Percentiles rank a stretch among this genome's conserved stretches.
These are phyloP conservation scores for Anoura caudifer DNA, from an alignment of 2,113 vertebrate species.

Conservation along the genomic window DNA sequence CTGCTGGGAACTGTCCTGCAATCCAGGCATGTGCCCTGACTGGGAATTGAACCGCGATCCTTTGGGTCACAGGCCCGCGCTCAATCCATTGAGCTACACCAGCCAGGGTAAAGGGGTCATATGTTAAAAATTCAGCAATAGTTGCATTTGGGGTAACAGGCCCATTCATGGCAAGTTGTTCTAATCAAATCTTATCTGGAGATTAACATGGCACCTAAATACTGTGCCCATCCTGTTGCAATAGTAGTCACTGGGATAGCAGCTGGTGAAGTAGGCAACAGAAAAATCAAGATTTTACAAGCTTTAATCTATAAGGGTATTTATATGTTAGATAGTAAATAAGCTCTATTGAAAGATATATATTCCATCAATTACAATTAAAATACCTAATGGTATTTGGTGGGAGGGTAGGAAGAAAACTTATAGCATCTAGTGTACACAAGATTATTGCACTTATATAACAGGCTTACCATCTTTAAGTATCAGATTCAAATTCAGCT, in stretches of 20 bases:
- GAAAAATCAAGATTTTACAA: neutral
- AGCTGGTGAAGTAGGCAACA: neutral
- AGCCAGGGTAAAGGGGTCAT: neutral
- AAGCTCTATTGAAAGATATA: neutral
- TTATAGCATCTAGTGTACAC: neutral
- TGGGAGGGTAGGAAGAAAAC: neutral
- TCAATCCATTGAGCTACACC: too few relatives aligned
- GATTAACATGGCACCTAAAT: neutral
- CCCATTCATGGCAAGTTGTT: neutral
- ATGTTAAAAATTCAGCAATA: neutral
- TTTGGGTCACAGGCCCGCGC: too few relatives aligned
- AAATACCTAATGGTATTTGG: neutral
- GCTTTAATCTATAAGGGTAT: neutral
- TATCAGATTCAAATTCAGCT: neutral
- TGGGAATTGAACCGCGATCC: too few relatives aligned
- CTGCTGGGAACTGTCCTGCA: too few relatives aligned
- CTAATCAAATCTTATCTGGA: neutral
- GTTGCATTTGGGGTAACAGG: neutral
- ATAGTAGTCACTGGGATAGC: too few relatives aligned
- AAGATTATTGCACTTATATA: neutral
- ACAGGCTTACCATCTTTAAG: neutral
- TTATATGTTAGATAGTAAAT: neutral
- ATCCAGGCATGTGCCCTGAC: too few relatives aligned
- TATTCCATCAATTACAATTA: neutral
- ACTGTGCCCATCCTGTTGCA: neutral